Evolutionary conservation across 2,797 vertebrate genomes (phyloP), one percentile per base, ranked within the genome.

Genomic region (Galaxias olidus): DNA sequence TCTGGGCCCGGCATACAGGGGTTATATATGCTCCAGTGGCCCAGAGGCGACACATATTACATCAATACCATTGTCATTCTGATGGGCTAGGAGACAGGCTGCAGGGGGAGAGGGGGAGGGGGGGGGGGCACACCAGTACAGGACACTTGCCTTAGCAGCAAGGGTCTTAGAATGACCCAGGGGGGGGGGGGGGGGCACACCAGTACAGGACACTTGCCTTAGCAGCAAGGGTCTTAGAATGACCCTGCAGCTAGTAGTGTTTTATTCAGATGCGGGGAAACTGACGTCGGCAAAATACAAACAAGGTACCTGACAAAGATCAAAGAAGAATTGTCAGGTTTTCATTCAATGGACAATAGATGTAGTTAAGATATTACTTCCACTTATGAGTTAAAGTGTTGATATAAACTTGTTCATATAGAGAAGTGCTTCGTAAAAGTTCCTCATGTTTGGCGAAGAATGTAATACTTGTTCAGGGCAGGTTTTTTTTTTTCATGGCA

Each of bases 11-110:
- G 83, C 89, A 90, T 83, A 83, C 81, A 78, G 78, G 78, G 82
- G 81, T 87, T 89, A 73, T 84, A 73, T 84, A 71, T 78, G 82
- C 83, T 83, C 55, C 74, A 50, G 84, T 78, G 82, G 90, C 91
- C 91, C 89, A 90, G 86, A 90, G 90, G 89, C 89, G 73, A 88
- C 84, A 85, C 86, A 85, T 89, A 89, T 90, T 84, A 89, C 90
- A 90, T 90, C 88, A 84, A 82, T 80, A 85, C 90, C 74, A 91
- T 90, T 91, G 89, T 91, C 88, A 91, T 91, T 91, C 75, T 88
- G 87, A 88, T 89, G 83, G 88, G 85, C 78, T 86, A 80, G 53
- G 76, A 84, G 82, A 78, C 65, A 78, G 86, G 85, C 85, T 70
- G 79, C 73, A 66, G 59, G 66, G 83, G 82, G 82, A 78, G 62